Base-by-base conservation (phyloP, 1,140 invertebrate genomes). In the Caerostris darwini region DNA sequence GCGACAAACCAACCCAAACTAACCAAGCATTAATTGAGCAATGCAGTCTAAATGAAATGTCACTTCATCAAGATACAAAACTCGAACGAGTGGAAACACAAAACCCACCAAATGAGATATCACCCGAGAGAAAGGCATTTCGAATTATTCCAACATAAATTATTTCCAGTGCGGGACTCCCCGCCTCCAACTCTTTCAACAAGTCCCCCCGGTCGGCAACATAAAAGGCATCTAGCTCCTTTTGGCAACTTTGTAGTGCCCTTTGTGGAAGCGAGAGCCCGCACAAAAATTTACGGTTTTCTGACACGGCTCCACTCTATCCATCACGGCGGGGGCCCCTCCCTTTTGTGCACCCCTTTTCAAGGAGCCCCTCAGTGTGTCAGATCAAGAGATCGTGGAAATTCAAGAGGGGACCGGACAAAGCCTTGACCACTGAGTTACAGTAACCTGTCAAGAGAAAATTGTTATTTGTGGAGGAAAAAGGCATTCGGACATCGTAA, bases 251-350 rank as follows among this genome's bases (percentile, higher is more conserved):
- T 17, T 57, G 85, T 58, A 71, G 17, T 91, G 19, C 56, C 89
- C 57, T 57, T 69, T 90, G 64, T 53, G 10, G 71, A 91, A 91
- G 90, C 64, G 71, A 91, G 81, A 83, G 71, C 53, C 53, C 7
- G 71, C 58, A 53, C 17, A 56, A 85, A 92, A 92, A 92, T 92
- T 83, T 92, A 92, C 77, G 90, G 90, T 92, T 92, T 92, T 67
- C 54, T 58, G 59, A 10, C 59, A 50, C 10, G 54, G 53, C 50
- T 64, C 54, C 64, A 14, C 81, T 92, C 90, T 12, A 92, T 92
- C 90, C 53, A 83, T 85, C 81, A 85, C 17, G 3, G 8, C 12
- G 61, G 88, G 17, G 56, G 57, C 5, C 7, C 71, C 56, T 7
- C 19, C 10, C 17, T 6, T 85, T 85, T 85, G 56, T 59, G 83